Conservation (phyloP, 2,888 invertebrate species). For the Galerucella calmariensis region DNA sequence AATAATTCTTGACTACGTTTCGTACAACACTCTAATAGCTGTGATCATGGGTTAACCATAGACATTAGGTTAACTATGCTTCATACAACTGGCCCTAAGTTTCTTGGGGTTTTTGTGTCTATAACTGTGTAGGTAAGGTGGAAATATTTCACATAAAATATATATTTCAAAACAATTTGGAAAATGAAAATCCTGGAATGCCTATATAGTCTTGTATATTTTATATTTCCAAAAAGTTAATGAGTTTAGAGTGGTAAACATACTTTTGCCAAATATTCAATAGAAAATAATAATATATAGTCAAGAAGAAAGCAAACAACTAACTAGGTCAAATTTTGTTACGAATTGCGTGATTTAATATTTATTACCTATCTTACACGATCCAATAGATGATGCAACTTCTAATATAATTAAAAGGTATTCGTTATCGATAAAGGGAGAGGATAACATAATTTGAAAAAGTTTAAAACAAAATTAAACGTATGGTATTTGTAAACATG, state of each 20-base stretch:
- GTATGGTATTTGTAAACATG: too few species aligned
- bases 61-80: too few species aligned
- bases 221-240: neutral
- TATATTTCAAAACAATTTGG: too few species aligned
- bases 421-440: neutral
- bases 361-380: neutral
- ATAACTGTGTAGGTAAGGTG: too few species aligned
- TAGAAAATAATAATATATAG: neutral
- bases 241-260: neutral
- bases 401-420: neutral
- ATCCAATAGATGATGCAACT: conserved; percentile 2
- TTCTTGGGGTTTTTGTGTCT: too few species aligned
- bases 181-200: too few species aligned
- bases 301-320: neutral
- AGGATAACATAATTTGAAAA: neutral
- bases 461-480: neutral
- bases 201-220: neutral
- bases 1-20: too few species aligned
- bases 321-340: neutral
- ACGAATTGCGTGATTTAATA: neutral
- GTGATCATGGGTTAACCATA: too few species aligned
- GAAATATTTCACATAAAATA: too few species aligned
- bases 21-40: too few species aligned
- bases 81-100: too few species aligned
- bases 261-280: neutral